A percentile compares a stretch with the other conserved stretches of the same genome.
Conservation (phyloP, 37 sponge, comb jelly and placozoan genomes). For the Petrosia ficiformis region DNA sequence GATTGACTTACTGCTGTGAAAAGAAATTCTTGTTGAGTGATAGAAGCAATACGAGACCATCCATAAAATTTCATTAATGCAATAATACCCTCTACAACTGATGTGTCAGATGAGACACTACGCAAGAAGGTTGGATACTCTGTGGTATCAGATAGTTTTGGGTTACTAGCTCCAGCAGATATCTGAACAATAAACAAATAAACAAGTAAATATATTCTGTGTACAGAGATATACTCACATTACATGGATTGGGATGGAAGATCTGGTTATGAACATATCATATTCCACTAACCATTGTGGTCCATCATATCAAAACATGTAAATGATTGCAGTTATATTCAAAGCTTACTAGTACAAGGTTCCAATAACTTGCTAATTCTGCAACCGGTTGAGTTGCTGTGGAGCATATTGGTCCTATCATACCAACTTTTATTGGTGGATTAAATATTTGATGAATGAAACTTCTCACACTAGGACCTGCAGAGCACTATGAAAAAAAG, state of each 20-base stretch:
- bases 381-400: slow-evolving; percentile 55
- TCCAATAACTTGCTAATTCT: slow-evolving; percentile 68
- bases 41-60: slow-evolving; percentile 58
- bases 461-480: slow-evolving; percentile 43
- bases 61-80: slow-evolving; percentile 21
- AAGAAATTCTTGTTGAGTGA: slow-evolving; percentile 12
- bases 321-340: too few species aligned
- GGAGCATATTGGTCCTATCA: slow-evolving; percentile 71
- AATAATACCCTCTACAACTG: slow-evolving; percentile 12
- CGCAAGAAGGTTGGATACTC: slow-evolving; percentile 62
- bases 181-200: neutral
- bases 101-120: slow-evolving; percentile 60
- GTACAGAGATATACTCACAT: too few species aligned
- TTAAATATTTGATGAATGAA: slow-evolving; percentile 60
- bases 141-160: slow-evolving; percentile 39
- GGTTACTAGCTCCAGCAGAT: slow-evolving; percentile 24
- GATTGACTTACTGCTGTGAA: slow-evolving; percentile 40
- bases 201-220: too few species aligned
- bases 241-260: too few species aligned
- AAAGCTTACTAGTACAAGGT: slow-evolving; percentile 57
- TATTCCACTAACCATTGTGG: too few species aligned
- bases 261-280: too few species aligned
- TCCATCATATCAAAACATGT: too few species aligned
- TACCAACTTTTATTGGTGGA: slow-evolving; percentile 44
- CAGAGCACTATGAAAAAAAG: too few species aligned